Base-by-base conservation (phyloP, 2,888 invertebrate species). In the Drosophila phalerata region DNA sequence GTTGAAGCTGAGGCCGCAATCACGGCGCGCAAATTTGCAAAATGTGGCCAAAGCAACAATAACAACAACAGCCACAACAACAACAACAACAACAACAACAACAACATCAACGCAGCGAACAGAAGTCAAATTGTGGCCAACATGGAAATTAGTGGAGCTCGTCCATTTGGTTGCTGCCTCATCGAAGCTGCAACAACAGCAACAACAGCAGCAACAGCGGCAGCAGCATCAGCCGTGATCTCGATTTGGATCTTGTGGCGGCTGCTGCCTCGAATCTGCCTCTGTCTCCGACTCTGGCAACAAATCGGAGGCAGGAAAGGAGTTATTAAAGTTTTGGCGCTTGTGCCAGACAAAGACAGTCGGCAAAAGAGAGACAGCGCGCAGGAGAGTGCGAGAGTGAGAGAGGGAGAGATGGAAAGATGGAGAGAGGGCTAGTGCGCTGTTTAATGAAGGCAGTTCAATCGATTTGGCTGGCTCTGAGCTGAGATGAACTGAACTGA, bases 121-220 rank as follows among this genome's bases (percentile, higher is more conserved):
- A 85, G 85, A 85, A 85, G 85, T 85, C 89, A 85, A 87, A 87
- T 85, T 85, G 89, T 89, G 87, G 85, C 85, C 89, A 85, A 87
- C 89, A 89, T 87, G 87, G 81, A 85, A 89, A 85, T 85, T 85
- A 85, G 86, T 83, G 81, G 71, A 87, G 81, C 85, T 77, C 73
- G 78, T 75, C 82, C 86, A 77, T 77, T 83, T 56, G 67, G 64
- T 51, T 57, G 68, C 65, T 73, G 70, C 55, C 67, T 65, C 62
- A 65, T 82, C 65, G 68, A 69, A 68, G 68, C 75, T 56, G 62
- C 62, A 40, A 30, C 57, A 51, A 22, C 63, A 64, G 42, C 64
- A 56, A 49, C 47, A 43, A 28, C 51, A 45, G 30, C 56, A 57
- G 56, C 79, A 56, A 67, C 68, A n/a, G n/a, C 64, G 48, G 57